Conservation (phyloP, 35 echinoderm and acorn worm genomes). For the Lytechinus variegatus region DNA sequence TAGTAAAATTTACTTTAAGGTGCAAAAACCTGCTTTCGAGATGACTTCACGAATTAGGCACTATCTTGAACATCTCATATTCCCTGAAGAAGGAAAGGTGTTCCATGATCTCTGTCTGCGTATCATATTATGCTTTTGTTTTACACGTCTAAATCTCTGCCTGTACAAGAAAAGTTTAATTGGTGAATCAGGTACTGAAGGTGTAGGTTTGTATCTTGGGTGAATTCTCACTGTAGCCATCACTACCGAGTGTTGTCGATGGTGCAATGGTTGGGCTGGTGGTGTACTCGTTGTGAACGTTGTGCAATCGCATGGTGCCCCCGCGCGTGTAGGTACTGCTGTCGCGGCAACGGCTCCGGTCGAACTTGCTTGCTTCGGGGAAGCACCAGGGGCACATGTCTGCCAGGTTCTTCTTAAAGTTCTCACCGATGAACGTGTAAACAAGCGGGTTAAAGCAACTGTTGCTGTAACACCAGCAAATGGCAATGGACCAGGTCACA, state of each 20-base stretch:
- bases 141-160: not conserved
- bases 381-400: conserved; percentile 63
- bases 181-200: conserved; percentile 1
- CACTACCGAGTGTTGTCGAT: conserved; percentile 12
- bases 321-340: conserved; percentile 67
- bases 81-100: not conserved
- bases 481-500: conserved; percentile 50
- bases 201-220: conserved; percentile 47
- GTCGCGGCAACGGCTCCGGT: conserved; percentile 38
- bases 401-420: conserved; percentile 88
- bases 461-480: conserved; percentile 81
- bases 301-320: conserved; percentile 59
- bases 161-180: not conserved
- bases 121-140: not conserved
- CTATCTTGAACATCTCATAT: not conserved
- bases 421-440: conserved; percentile 97
- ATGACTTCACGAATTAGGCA: not conserved
- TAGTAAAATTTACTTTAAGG: not conserved
- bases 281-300: conserved; percentile 51
- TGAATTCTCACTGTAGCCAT: conserved; percentile 27
- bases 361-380: conserved; percentile 56
- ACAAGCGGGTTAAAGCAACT: conserved; percentile 90
- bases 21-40: not conserved
- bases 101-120: not conserved
- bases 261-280: conserved; percentile 10